These are phyloP conservation scores for Laticauda colubrina DNA, from an alignment of 2,113 vertebrate species.

Conservation along the genomic window DNA sequence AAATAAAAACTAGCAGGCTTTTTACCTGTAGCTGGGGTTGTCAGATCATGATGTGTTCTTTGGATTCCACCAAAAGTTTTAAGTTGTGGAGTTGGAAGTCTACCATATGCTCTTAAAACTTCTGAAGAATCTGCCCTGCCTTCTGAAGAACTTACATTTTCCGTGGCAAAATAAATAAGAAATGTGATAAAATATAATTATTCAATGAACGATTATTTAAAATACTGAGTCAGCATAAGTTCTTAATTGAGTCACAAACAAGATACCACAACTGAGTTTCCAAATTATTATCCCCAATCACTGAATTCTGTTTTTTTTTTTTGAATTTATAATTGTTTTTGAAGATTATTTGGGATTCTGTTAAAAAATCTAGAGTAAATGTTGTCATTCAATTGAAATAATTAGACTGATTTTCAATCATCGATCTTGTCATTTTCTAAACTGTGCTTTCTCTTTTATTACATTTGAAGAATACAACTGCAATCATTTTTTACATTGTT, in stretches of 20 bases:
- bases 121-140: conserved; percentile 57
- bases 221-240: not conserved
- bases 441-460: not conserved
- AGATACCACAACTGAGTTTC: not conserved
- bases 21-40: conserved; percentile 78
- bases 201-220: not conserved
- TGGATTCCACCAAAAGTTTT: conserved; percentile 63
- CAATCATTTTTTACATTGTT: not conserved
- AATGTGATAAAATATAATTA: not conserved
- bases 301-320: not conserved
- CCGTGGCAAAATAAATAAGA: conserved; percentile 2
- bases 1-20: conserved; percentile 19
- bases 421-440: not conserved
- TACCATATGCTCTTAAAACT: conserved; percentile 63
- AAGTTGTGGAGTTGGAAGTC: conserved; percentile 73
- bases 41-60: conserved; percentile 77
- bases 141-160: conserved; percentile 43
- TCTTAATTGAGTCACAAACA: not conserved
- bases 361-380: not conserved
- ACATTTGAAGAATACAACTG: not conserved
- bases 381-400: not conserved
- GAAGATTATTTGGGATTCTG: not conserved
- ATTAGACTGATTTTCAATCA: not conserved
- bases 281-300: not conserved
- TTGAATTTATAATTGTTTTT: not conserved